Conservation (phyloP, 1,140 invertebrate genomes). For the Pteromalus puparum region DNA sequence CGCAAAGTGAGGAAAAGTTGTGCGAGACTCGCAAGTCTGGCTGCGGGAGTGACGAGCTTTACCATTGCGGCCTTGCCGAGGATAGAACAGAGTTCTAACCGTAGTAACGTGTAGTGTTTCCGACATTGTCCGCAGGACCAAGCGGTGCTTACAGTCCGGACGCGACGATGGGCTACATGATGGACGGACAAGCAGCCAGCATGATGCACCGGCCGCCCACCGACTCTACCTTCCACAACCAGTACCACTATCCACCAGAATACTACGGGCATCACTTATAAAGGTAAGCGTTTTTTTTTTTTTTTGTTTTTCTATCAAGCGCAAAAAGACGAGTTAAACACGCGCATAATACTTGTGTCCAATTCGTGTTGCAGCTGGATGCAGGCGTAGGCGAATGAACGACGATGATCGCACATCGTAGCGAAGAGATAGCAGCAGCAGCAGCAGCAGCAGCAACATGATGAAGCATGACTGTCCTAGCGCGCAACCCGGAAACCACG, state of each 20-base stretch:
- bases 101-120: slow-evolving; percentile 85
- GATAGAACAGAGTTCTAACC: slow-evolving; percentile 75
- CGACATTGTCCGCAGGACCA: slow-evolving; percentile 89
- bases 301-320: background rate
- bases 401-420: slow-evolving; percentile 41
- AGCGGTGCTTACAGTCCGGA: slow-evolving; percentile 96
- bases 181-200: slow-evolving; percentile 91
- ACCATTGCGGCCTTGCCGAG: slow-evolving; percentile 66
- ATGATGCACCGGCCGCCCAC: slow-evolving; percentile 97
- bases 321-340: background rate
- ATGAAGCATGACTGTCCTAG: slow-evolving; percentile 57
- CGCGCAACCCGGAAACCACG: slow-evolving; percentile 45
- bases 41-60: slow-evolving; percentile 62
- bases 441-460: slow-evolving; percentile 36
- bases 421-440: slow-evolving; percentile 37
- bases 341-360: background rate
- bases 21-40: background rate
- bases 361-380: slow-evolving; percentile 61
- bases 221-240: slow-evolving; percentile 92
- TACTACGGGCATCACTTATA: slow-evolving; percentile 94
- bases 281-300: slow-evolving; percentile 63
- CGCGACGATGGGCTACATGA: slow-evolving; percentile 96
- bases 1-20: background rate
- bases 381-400: slow-evolving; percentile 52
- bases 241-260: slow-evolving; percentile 92